These are phyloP conservation scores for Crocidura indochinensis DNA, from an alignment of 2,797 vertebrate species.

Conservation along the genomic window DNA sequence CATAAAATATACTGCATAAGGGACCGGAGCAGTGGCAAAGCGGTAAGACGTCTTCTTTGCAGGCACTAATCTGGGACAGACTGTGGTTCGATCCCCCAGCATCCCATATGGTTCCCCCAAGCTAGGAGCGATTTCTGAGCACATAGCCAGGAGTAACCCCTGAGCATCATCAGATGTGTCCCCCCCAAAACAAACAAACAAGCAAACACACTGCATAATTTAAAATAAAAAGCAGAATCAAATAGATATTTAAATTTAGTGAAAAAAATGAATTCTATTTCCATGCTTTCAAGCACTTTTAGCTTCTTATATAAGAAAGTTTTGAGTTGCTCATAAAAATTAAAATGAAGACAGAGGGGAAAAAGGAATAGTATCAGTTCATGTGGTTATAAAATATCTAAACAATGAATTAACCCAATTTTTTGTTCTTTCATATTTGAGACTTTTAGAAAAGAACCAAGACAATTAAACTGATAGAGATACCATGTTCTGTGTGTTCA, in stretches of 20 bases:
- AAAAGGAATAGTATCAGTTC: neutral
- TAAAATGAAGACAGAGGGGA: neutral
- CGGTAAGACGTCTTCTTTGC: too few relatives aligned
- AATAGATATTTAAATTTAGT: neutral
- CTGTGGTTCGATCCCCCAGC: too few relatives aligned
- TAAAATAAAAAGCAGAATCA: neutral
- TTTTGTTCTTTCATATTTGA: neutral
- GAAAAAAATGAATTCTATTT: conserved; percentile 16
- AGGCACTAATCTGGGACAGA: too few relatives aligned
- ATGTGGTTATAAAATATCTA: conserved; percentile 5
- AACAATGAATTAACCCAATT: neutral
- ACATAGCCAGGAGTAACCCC: too few relatives aligned
- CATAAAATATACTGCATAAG: too few relatives aligned
- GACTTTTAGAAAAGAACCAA: neutral
- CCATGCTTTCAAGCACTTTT: neutral
- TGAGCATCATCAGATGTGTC: too few relatives aligned
- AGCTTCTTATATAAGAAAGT: neutral
- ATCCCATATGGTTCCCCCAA: too few relatives aligned
- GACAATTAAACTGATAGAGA: neutral
- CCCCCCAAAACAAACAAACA: too few relatives aligned
- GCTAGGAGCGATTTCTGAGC: too few relatives aligned
- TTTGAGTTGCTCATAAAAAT: neutral
- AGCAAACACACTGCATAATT: neutral
- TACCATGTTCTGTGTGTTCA: neutral
- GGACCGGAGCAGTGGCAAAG: too few relatives aligned